phyloP scores from a whole-genome alignment of 2,888 invertebrate genomes.

The Eupithecia pulchellata region DNA sequence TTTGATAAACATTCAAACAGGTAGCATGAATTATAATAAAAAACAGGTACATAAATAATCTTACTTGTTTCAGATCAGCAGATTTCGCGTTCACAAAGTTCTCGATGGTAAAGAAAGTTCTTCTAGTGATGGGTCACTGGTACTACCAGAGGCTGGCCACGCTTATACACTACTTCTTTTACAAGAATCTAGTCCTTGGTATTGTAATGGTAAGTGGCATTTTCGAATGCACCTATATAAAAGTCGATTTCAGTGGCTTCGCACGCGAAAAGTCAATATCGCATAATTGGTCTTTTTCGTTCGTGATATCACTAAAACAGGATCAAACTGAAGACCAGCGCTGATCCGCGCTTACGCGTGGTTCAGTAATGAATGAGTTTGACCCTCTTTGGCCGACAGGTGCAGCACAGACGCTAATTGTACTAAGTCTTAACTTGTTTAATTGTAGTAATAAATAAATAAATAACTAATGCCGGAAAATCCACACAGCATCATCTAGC shows the following conservation, averaged over 20 bases:
- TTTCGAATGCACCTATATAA: neutral
- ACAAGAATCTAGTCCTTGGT: conserved; percentile 93
- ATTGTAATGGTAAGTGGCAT: conserved; percentile 79
- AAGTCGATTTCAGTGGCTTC: neutral
- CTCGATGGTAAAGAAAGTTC: conserved; percentile 89
- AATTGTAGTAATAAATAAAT: no score
- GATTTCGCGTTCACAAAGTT: conserved; percentile 96
- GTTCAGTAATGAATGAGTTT: no score
- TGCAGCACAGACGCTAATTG: no score
- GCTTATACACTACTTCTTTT: conserved; percentile 93
- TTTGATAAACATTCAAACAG: neutral
- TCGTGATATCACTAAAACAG: no score
- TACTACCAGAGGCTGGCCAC: conserved; percentile 91
- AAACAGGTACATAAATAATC: no score
- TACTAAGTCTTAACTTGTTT: no score
- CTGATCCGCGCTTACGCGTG: no score
- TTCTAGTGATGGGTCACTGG: conserved; percentile 94
- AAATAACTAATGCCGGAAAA: no score
- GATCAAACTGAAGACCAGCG: no score
- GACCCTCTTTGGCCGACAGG: no score
- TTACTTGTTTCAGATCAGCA: conserved; percentile 83
- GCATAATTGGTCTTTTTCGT: neutral
- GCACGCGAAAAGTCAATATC: neutral
- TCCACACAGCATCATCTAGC: no score
- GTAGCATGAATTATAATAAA: no score